phyloP scores from a whole-genome alignment of 2,797 vertebrate species.

The Neomorphus geoffroyi region DNA sequence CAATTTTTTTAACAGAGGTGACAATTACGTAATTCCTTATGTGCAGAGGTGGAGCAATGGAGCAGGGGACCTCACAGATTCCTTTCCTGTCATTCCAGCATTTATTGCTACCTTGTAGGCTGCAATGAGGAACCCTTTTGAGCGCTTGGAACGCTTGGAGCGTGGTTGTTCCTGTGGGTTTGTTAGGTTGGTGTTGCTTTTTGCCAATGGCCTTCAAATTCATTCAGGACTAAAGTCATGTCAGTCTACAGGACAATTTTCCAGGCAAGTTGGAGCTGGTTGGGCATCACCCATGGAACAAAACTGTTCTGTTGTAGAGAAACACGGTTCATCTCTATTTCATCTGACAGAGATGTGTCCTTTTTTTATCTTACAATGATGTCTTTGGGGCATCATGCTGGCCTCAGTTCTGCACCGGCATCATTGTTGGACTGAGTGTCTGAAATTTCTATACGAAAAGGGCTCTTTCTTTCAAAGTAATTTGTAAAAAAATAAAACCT shows the following conservation, averaged over 20 bases:
- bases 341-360: neutral
- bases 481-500: neutral
- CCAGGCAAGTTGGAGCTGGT: neutral
- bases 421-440: neutral
- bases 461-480: neutral
- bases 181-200: neutral
- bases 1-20: neutral
- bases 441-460: neutral
- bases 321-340: neutral
- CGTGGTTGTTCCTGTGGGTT: neutral
- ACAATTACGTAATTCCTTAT: neutral
- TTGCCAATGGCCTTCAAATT: neutral
- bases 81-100: fast-evolving
- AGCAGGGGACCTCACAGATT: neutral
- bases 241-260: neutral
- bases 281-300: neutral
- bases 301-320: neutral
- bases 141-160: too few relatives aligned
- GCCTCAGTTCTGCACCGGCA: neutral
- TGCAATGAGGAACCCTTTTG: neutral
- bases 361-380: neutral
- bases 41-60: neutral
- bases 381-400: neutral
- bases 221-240: neutral
- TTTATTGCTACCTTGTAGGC: neutral